Base-by-base conservation (phyloP, 2,888 invertebrate species). In the Podabrus alpinus region DNA sequence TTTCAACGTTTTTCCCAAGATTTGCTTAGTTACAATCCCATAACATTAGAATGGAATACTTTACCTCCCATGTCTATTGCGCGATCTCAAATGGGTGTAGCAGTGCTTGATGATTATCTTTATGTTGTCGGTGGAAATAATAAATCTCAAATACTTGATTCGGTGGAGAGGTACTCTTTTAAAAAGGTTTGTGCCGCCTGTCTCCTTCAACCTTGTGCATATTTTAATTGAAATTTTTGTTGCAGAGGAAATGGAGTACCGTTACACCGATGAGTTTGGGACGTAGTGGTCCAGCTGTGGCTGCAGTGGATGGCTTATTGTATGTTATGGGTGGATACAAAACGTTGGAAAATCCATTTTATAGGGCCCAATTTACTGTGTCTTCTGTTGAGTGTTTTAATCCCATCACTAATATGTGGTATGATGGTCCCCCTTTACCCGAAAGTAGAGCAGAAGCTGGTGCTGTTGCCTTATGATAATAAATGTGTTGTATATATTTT, bases 61-160 rank as follows among this genome's bases (percentile, higher is more conserved):
- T 88, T 97, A 81, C 91, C 94, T 13, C 90, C 93, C 24, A 94
- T 97, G 95, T 90, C 92, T 59, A 93, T 92, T 69, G 93, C 94
- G 24, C 92, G 97, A 76, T 94, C 94, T 77, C 96, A 97, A 89
- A 94, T 97, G 90, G 97, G 96, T 60, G 94, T 96, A 69, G 94
- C 95, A n/a, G 93, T 95, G 71, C 89, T 97, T 59, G 94, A 94
- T 86, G 93, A 93, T 80, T 91, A 92, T 84, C 90, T 97, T 68
- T 97, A 97, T 87, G 95, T 94, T 15, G 94, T 97, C 66, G 97
- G 97, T 15, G 97, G 97, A 3, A 96, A 94, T 85, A 95, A 94
- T 85, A 94, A 94, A 80, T 90, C 93, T 76, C 93, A 93, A 82
- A 94, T 95, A 71, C 90, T 97, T 61, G 91, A 92, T 80, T 94